A percentile compares a stretch with the other conserved stretches of the same genome.
Evolutionary conservation across 2,797 vertebrate species (phyloP).

Genomic region (Melanogrammus aeglefinus): DNA sequence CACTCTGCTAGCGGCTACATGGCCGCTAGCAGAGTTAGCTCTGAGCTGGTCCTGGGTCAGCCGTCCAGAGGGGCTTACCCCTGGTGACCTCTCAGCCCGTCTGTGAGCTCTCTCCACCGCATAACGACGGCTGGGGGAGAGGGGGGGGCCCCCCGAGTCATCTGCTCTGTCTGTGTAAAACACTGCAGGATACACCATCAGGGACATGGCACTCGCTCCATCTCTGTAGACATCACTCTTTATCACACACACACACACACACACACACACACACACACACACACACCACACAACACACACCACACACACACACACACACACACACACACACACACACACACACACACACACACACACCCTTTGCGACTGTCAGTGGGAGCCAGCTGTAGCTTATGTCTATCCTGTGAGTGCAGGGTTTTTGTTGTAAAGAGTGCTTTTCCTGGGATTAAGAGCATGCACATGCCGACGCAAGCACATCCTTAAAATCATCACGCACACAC

Average conservation of each 20-base stretch:
- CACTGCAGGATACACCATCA: not conserved
- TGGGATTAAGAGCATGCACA: conserved; percentile 35
- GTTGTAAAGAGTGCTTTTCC: conserved; percentile 33
- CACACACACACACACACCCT: not conserved
- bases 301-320: not conserved
- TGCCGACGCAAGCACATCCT: conserved; percentile 4
- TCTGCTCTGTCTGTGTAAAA: conserved; percentile 4
- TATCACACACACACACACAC: conserved; percentile 4
- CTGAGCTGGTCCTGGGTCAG: not conserved
- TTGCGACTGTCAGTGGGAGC: conserved; percentile 10
- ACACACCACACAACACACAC: too few species aligned
- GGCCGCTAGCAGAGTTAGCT: not conserved
- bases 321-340: not conserved
- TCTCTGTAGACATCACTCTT: not conserved
- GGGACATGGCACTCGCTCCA: not conserved
- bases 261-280: not conserved
- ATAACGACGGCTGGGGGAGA: conserved; percentile 18
- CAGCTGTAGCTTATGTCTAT: conserved; percentile 35
- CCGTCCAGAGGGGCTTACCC: not conserved
- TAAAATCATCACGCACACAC: not conserved
- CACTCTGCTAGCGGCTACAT: not conserved
- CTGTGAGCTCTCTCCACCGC: conserved; percentile 4
- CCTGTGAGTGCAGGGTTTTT: conserved; percentile 38
- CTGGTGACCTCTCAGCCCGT: not conserved
- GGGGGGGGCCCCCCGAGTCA: conserved; percentile 27